A percentile compares a stretch with the other conserved stretches of the same genome.
phyloP scores from a whole-genome alignment of 1,140 invertebrate species.

The Lepidurus packardi region DNA sequence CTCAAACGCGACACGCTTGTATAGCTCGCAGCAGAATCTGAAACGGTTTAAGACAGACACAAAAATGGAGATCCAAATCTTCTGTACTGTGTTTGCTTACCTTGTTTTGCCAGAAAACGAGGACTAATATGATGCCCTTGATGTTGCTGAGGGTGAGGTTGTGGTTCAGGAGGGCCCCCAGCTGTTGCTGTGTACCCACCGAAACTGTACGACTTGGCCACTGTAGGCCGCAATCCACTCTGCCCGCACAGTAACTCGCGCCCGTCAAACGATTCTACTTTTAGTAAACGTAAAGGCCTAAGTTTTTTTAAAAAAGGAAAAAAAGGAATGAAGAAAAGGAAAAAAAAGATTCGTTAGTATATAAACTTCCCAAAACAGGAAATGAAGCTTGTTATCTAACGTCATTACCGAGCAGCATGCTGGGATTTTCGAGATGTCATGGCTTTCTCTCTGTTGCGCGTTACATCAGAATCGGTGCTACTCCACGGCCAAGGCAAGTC shows the following conservation, averaged over 20 bases:
- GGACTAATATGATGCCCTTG: constrained; percentile 47
- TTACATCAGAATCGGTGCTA: constrained; percentile 46
- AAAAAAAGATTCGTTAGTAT: background rate
- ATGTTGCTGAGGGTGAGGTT: constrained; percentile 11
- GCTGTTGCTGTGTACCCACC: constrained; percentile 59
- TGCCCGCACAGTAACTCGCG: constrained; percentile 46
- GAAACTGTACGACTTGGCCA: constrained; percentile 79
- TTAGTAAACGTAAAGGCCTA: constrained; percentile 37
- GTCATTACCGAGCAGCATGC: constrained; percentile 4
- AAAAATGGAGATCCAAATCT: background rate
- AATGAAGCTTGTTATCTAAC: background rate
- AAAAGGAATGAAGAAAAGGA: background rate
- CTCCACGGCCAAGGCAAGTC: constrained; percentile 47
- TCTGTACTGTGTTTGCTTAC: constrained; percentile 42
- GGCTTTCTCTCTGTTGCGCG: constrained; percentile 24
- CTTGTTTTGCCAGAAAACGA: constrained; percentile 64
- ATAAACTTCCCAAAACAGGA: background rate
- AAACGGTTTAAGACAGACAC: background rate
- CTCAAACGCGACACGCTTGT: constrained; percentile 65
- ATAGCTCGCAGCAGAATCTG: constrained; percentile 60
- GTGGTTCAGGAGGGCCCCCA: constrained; percentile 23
- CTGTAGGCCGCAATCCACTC: constrained; percentile 53
- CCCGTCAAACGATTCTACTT: constrained; percentile 53
- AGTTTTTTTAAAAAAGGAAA: background rate
- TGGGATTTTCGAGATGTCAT: background rate